Base-by-base conservation (phyloP, 2,797 vertebrate genomes). In the Tangara arthus region DNA sequence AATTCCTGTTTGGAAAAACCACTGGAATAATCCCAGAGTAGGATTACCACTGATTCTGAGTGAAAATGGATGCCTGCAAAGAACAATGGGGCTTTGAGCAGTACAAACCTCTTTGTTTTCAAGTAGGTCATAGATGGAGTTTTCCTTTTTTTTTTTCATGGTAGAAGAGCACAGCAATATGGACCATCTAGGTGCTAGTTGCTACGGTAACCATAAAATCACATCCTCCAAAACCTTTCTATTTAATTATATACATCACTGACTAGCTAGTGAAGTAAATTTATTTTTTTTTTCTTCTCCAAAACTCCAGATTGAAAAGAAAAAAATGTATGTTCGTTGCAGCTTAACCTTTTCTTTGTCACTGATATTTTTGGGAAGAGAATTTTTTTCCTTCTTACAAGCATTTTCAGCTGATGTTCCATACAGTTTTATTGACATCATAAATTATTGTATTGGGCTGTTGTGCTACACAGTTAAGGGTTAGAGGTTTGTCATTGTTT, bases 401-500 rank as follows among this genome's bases (percentile, higher is more conserved):
- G 8, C 23, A 35, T 63, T 82, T 84, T 88, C 53, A 64, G 9
- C 57, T 82, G 53, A 55, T 71, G 9, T 57, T 91, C 37, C 28
- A 37, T 87, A 27, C 30, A 41, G 42, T 65, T 94, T 94, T 85
- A 94, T 91, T 93, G 93, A 72, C n/a, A 75, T 26, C 60, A 47
- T 94, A 85, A 95, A 95, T 95, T 95, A 78, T 50, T 83, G 19
- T 61, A 55, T 91, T 55, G 68, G 78, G 9, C 39, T 82, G 46
- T 77, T 87, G 77, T 65, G 78, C 56, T 82, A 82, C 77, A 80
- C 60, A 66, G 91, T 89, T 89, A 91, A 82, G 66, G 84, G 60
- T 94, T 95, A 95, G 87, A 93, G 71, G 61, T 92, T 94, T 95
- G 65, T 90, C 93, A 88, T 93, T 87, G 90, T 93, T 96, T 95